Conservation (phyloP, 2,888 invertebrate genomes). For the Parochlus steinenii region DNA sequence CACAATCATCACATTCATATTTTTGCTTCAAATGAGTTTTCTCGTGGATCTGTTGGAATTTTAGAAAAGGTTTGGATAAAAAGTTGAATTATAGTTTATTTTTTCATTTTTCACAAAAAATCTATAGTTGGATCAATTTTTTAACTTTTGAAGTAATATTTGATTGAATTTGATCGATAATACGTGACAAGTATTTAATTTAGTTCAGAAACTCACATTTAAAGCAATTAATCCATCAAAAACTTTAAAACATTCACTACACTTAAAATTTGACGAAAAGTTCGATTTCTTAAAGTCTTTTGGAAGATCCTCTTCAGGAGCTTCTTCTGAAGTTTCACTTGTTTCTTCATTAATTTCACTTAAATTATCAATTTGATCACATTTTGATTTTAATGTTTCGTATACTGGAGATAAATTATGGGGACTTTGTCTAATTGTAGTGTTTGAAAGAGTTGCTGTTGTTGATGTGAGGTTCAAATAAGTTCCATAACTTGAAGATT, state of each 20-base stretch:
- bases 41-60: constrained; percentile 27
- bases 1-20: constrained; percentile 60
- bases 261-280: constrained; percentile 6
- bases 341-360: background rate
- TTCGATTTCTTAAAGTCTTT: constrained; percentile 3
- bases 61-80: too few species aligned
- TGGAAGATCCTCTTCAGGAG: background rate
- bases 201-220: too few species aligned
- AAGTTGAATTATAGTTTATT: too few species aligned
- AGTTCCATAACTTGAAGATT: background rate
- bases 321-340: constrained; percentile 1
- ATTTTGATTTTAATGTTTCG: too few species aligned
- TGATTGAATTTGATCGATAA: too few species aligned
- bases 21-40: constrained; percentile 30
- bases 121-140: too few species aligned
- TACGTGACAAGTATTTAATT: too few species aligned
- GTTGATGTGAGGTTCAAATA: background rate
- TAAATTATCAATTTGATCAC: constrained; percentile 1
- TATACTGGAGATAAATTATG: too few species aligned
- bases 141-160: too few species aligned
- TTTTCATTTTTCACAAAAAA: constrained; percentile 2
- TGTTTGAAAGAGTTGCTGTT: background rate
- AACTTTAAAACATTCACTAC: background rate
- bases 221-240: background rate
- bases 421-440: too few species aligned